These are phyloP conservation scores for Uria lomvia DNA, from an alignment of 2,113 vertebrate genomes.

Conservation along the genomic window DNA sequence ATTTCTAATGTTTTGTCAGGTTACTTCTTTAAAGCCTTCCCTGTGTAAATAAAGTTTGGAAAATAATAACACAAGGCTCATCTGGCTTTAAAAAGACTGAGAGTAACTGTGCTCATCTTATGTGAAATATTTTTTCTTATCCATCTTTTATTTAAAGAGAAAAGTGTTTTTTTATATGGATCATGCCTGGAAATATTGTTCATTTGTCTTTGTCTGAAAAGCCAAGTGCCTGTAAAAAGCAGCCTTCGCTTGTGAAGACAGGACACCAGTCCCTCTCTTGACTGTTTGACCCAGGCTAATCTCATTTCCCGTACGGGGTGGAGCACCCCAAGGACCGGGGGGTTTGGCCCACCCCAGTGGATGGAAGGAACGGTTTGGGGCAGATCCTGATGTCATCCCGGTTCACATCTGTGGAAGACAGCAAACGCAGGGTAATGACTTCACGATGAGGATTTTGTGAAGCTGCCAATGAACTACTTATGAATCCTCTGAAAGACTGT, in stretches of 20 bases:
- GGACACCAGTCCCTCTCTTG: neutral
- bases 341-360: rapidly evolving
- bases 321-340: neutral
- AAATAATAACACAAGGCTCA: neutral
- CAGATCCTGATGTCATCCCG: neutral
- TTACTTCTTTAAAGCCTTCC: neutral
- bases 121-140: neutral
- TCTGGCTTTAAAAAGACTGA: neutral
- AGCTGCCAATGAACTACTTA: neutral
- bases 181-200: neutral
- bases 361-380: neutral
- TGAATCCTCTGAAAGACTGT: neutral
- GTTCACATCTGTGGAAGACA: neutral
- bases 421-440: neutral
- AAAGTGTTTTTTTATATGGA: neutral
- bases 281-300: neutral
- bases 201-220: neutral
- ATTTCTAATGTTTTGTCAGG: neutral
- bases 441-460: neutral
- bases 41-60: neutral
- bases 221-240: neutral
- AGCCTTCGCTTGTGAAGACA: neutral
- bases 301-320: rapidly evolving
- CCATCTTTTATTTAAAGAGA: neutral
- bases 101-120: neutral